These are phyloP conservation scores for Gerris lacustris DNA, from an alignment of 2,888 invertebrate species.

Conservation along the genomic window DNA sequence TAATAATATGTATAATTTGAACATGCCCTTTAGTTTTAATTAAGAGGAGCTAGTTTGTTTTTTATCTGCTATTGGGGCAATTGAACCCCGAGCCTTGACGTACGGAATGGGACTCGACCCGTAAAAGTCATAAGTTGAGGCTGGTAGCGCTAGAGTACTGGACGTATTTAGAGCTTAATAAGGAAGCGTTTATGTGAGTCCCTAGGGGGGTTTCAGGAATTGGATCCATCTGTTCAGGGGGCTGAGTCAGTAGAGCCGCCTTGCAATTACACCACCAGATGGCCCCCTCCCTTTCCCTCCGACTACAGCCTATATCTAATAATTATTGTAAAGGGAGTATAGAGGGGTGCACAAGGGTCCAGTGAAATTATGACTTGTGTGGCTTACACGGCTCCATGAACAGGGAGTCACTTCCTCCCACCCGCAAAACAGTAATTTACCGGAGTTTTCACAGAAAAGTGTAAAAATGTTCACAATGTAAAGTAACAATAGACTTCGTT, in stretches of 20 bases:
- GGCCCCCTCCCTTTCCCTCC: neutral
- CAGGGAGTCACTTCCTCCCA: neutral
- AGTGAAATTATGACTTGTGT: neutral
- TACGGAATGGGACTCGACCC: neutral
- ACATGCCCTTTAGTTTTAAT: no score
- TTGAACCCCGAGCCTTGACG: no score
- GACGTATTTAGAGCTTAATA: neutral
- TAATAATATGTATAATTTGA: no score
- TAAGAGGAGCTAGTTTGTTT: no score
- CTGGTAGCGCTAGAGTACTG: neutral
- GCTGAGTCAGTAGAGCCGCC: neutral
- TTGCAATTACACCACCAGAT: slow-evolving; percentile 5
- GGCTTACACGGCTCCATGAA: neutral
- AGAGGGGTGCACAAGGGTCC: neutral
- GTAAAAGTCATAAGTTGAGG: neutral
- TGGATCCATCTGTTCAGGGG: neutral
- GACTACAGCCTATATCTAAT: neutral
- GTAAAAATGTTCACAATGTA: neutral
- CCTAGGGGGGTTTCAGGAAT: neutral
- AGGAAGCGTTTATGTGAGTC: neutral
- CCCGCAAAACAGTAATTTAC: neutral
- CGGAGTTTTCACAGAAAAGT: neutral
- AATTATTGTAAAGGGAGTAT: neutral
- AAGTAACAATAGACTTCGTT: neutral
- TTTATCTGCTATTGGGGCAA: no score